phyloP scores from a whole-genome alignment of 37 sponge, comb jelly and placozoan species.

The Halichondria panicea region DNA sequence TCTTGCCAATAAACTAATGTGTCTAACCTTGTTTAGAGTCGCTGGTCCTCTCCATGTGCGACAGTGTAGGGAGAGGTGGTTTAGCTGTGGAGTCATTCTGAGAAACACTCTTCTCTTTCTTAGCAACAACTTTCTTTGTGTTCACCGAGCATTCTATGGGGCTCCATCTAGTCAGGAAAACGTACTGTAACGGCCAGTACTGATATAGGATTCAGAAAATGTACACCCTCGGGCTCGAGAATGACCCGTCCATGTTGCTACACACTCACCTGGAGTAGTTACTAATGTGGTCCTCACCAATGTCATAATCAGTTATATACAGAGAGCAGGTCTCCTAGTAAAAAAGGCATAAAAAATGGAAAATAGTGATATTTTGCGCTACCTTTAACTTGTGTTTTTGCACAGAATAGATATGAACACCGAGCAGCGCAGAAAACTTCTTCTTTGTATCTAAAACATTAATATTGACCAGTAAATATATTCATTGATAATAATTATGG shows the following conservation, averaged over 20 bases:
- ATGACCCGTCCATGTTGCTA: not conserved
- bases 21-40: no score
- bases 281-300: not conserved
- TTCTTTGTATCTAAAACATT: constrained; percentile 32
- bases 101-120: no score
- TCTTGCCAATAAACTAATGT: no score
- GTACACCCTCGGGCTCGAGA: no score
- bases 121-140: no score
- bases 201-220: no score
- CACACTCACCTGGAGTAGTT: constrained; percentile 27
- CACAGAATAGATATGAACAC: constrained; percentile 62
- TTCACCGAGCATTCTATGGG: constrained; percentile 33
- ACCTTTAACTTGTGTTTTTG: constrained; percentile 46
- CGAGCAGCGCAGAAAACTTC: constrained; percentile 14
- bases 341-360: not conserved
- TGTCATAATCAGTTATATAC: constrained; percentile 29
- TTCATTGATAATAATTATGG: no score
- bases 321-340: constrained; percentile 35
- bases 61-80: no score
- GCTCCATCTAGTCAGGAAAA: constrained; percentile 51
- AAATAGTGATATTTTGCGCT: not conserved
- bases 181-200: no score
- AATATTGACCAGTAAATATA: not conserved
- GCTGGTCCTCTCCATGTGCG: no score
- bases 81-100: no score